Evolutionary conservation across 2,797 vertebrate species (phyloP).

Genomic region (Scyliorhinus canicula): DNA sequence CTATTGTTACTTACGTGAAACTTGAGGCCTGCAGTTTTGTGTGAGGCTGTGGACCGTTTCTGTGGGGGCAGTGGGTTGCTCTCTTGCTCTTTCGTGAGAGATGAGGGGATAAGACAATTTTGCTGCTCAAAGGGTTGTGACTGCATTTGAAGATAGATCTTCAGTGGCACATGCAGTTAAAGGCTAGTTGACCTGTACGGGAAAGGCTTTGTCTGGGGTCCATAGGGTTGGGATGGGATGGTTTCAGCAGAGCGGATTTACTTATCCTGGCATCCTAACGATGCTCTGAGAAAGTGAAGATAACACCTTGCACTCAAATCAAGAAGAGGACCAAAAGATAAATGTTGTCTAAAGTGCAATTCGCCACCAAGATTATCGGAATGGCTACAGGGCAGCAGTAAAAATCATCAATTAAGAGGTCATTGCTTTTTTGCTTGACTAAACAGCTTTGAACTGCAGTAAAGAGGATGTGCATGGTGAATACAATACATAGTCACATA

Average conservation of each 20-base stretch:
- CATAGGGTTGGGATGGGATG: neutral
- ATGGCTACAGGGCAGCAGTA: slow-evolving; percentile 22
- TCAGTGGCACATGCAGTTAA: neutral
- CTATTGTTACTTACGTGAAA: neutral
- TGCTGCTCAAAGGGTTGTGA: neutral
- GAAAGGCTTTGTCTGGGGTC: neutral
- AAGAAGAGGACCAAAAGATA: slow-evolving; percentile 13
- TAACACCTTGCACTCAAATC: slow-evolving; percentile 11
- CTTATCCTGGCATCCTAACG: neutral
- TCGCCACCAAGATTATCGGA: neutral
- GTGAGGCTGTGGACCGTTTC: neutral
- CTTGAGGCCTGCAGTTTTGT: neutral
- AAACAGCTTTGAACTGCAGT: neutral
- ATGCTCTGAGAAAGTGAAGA: neutral
- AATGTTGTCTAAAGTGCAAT: neutral
- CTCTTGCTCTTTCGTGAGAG: neutral
- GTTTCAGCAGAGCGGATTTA: slow-evolving; percentile 6
- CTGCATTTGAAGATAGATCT: neutral
- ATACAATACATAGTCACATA: neutral
- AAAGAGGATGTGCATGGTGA: neutral
- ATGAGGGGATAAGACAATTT: neutral
- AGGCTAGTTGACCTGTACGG: neutral
- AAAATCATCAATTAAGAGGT: slow-evolving; percentile 33
- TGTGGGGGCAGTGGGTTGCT: neutral
- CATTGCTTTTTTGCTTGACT: slow-evolving; percentile 25